Conservation (phyloP, 2,888 invertebrate species). For the Macaria notata region DNA sequence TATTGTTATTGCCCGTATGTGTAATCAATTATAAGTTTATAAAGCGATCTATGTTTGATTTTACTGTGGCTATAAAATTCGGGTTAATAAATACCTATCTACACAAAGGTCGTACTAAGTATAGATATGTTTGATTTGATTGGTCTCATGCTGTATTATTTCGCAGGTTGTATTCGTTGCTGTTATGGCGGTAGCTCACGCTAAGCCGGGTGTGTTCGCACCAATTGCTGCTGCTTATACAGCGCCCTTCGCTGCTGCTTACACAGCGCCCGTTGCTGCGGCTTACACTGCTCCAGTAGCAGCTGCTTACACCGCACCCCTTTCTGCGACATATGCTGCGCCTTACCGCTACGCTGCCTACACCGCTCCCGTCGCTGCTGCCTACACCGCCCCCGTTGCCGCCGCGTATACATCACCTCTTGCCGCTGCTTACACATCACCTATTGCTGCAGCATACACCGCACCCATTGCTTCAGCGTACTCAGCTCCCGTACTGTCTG, state of each 20-base stretch:
- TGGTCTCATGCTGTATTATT: not conserved
- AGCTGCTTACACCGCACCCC: conserved; percentile 45
- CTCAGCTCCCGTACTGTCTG: conserved; percentile 55
- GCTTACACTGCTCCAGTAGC: conserved; percentile 52
- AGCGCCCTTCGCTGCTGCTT: conserved; percentile 45
- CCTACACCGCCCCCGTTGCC: conserved; percentile 43
- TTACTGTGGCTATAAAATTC: conserved; percentile 9
- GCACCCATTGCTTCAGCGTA: conserved; percentile 52
- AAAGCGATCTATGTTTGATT: conserved; percentile 5
- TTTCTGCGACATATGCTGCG: conserved; percentile 37
- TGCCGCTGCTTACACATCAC: conserved; percentile 45
- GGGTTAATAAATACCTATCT: not conserved
- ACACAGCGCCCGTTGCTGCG: conserved; percentile 54
- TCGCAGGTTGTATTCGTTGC: conserved; percentile 62
- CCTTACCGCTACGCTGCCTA: conserved; percentile 43
- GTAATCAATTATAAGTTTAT: conserved; percentile 11
- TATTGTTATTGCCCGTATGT: not conserved
- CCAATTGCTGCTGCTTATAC: conserved; percentile 44
- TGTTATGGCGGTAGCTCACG: conserved; percentile 61
- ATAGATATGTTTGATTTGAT: no score
- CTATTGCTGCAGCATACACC: conserved; percentile 48
- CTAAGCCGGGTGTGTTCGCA: conserved; percentile 60
- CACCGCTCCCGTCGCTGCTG: conserved; percentile 38
- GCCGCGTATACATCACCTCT: conserved; percentile 35
- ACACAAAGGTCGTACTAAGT: conserved; percentile 7